Percentiles rank a stretch among this genome's conserved stretches.
Evolutionary conservation across 2,797 vertebrate genomes (phyloP).

Genomic region (Garrulus glandarius): DNA sequence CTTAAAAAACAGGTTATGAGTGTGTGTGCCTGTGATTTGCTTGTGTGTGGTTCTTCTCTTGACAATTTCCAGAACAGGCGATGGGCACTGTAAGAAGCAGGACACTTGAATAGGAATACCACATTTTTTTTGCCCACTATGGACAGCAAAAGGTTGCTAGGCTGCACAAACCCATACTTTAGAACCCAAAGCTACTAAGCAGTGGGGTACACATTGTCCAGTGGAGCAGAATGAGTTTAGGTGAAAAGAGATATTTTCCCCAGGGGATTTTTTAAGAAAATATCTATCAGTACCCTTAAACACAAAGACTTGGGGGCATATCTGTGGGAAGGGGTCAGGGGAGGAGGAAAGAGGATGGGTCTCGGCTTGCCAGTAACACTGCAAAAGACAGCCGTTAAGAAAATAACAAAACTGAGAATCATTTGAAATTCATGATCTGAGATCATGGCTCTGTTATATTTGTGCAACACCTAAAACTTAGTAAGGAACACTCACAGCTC

Average conservation of each 20-base stretch:
- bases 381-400: neutral
- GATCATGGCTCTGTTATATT: neutral
- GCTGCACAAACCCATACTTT: neutral
- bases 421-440: neutral
- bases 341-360: neutral
- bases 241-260: neutral
- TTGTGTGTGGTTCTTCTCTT: neutral
- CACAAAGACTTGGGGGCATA: neutral
- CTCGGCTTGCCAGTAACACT: neutral
- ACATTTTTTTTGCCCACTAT: neutral
- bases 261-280: neutral
- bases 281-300: neutral
- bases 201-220: neutral
- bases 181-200: neutral
- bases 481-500: neutral
- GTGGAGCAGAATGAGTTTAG: neutral
- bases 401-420: neutral
- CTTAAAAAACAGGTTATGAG: neutral
- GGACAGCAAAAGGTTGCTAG: neutral
- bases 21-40: neutral
- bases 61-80: neutral
- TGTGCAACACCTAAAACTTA: neutral
- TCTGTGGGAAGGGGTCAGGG: neutral
- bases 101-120: neutral
- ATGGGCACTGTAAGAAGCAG: neutral